Conservation (phyloP, 2,888 invertebrate genomes). For the Xestia ashworthii region DNA sequence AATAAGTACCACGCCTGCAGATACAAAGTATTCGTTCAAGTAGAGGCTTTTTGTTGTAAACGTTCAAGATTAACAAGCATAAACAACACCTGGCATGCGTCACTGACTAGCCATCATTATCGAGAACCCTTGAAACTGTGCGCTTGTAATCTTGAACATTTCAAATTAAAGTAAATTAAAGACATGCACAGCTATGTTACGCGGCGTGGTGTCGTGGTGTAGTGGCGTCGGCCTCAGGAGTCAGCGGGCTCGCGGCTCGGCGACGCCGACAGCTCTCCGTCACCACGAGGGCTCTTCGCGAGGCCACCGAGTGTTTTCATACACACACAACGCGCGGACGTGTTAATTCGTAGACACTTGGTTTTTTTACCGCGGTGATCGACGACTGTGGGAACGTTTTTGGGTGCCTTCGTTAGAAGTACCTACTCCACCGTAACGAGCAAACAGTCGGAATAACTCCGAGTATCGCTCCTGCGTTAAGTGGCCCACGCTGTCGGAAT, state of each 20-base stretch:
- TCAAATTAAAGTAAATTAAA: constrained; percentile 88
- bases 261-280: constrained; percentile 84
- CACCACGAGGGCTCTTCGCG: constrained; percentile 87
- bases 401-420: constrained; percentile 89
- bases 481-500: constrained; percentile 85
- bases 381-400: constrained; percentile 90
- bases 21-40: constrained; percentile 67
- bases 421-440: constrained; percentile 88
- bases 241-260: constrained; percentile 50
- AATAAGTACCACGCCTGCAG: constrained; percentile 54
- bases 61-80: constrained; percentile 77
- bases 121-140: constrained; percentile 76
- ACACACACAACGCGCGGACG: constrained; percentile 88
- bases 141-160: constrained; percentile 73
- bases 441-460: constrained; percentile 87
- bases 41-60: constrained; percentile 62
- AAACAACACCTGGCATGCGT: constrained; percentile 65
- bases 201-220: constrained; percentile 77
- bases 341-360: constrained; percentile 90
- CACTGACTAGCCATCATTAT: constrained; percentile 77
- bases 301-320: constrained; percentile 88
- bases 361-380: constrained; percentile 88
- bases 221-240: constrained; percentile 75
- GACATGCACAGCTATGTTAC: constrained; percentile 86
- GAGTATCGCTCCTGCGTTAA: constrained; percentile 87